A percentile compares a stretch with the other conserved stretches of the same genome.
These are phyloP conservation scores for Stenoptilia bipunctidactyla DNA, from an alignment of 2,888 invertebrate genomes.

Conservation along the genomic window DNA sequence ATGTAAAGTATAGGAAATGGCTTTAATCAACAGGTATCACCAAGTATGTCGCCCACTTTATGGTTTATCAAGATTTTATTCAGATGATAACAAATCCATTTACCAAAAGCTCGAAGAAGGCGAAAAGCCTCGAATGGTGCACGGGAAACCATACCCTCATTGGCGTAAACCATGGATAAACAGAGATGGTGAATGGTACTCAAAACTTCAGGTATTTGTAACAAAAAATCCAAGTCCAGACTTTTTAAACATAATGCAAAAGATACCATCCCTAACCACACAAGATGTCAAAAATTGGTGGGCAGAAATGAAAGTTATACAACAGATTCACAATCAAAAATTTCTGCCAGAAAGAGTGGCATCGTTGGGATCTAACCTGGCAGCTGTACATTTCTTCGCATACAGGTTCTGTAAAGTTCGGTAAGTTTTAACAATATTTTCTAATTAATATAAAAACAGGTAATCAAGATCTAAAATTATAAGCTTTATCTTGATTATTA, in stretches of 20 bases:
- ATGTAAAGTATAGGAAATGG: no score
- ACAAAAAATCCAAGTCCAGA: slow-evolving; percentile 49
- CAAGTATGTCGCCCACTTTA: slow-evolving; percentile 19
- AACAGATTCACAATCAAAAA: slow-evolving; percentile 71
- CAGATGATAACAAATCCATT: slow-evolving; percentile 36
- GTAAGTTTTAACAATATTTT: slow-evolving; percentile 28
- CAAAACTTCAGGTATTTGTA: slow-evolving; percentile 69
- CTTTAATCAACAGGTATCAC: no score
- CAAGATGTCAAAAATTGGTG: slow-evolving; percentile 70
- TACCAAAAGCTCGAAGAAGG: slow-evolving; percentile 51
- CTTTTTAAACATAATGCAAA: slow-evolving; percentile 49
- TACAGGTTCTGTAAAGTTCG: slow-evolving; percentile 82
- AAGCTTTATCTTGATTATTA: no score
- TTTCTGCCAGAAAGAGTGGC: slow-evolving; percentile 72
- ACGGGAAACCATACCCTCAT: slow-evolving; percentile 59
- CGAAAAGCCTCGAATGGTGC: slow-evolving; percentile 29
- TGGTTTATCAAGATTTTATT: slow-evolving; percentile 31
- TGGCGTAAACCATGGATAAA: slow-evolving; percentile 76
- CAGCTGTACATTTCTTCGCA: slow-evolving; percentile 88
- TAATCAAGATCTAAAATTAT: no score
- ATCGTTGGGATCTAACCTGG: slow-evolving; percentile 83
- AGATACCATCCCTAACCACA: slow-evolving; percentile 65
- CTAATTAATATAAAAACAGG: no score
- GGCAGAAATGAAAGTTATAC: slow-evolving; percentile 48
- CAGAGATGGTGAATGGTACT: slow-evolving; percentile 68